These are phyloP conservation scores for Gryllus longicercus DNA, from an alignment of 2,888 invertebrate genomes.

Conservation along the genomic window DNA sequence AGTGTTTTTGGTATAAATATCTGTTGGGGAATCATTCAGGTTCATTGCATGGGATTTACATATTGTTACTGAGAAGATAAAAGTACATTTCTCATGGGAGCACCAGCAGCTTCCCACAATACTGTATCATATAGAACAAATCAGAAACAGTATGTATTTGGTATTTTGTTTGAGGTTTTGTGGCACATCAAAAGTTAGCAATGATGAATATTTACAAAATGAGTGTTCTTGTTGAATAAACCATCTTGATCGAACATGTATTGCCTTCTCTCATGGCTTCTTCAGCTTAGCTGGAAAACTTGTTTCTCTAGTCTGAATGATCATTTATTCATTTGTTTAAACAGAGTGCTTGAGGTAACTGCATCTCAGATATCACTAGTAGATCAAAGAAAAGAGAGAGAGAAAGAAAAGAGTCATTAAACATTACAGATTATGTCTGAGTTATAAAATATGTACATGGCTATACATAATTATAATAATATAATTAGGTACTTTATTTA, in stretches of 20 bases:
- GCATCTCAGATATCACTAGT: conserved; percentile 9
- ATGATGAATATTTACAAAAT: neutral
- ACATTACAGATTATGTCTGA: conserved; percentile 1
- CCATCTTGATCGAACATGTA: neutral
- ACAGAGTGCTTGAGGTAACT: conserved; percentile 1
- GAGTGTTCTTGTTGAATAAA: neutral
- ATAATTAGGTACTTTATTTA: conserved; percentile 45
- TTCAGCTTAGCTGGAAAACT: neutral
- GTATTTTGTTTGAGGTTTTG: neutral
- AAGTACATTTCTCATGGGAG: neutral
- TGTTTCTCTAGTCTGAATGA: conserved; percentile 17
- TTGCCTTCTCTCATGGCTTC: neutral
- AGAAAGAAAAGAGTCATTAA: conserved; percentile 4
- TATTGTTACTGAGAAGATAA: neutral
- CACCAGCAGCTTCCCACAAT: neutral
- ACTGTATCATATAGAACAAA: neutral
- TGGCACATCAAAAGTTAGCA: conserved; percentile 4
- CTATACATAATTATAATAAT: neutral
- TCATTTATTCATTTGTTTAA: conserved; percentile 17
- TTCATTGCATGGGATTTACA: neutral
- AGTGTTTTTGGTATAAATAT: conserved; percentile 6
- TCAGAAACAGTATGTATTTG: neutral
- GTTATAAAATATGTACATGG: conserved; percentile 3
- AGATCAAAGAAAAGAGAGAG: too few relatives aligned
- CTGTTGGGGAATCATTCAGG: neutral